Percentiles rank a stretch among this genome's conserved stretches.
Conservation (phyloP, 2,113 vertebrate species). For the Indicator maculatus region DNA sequence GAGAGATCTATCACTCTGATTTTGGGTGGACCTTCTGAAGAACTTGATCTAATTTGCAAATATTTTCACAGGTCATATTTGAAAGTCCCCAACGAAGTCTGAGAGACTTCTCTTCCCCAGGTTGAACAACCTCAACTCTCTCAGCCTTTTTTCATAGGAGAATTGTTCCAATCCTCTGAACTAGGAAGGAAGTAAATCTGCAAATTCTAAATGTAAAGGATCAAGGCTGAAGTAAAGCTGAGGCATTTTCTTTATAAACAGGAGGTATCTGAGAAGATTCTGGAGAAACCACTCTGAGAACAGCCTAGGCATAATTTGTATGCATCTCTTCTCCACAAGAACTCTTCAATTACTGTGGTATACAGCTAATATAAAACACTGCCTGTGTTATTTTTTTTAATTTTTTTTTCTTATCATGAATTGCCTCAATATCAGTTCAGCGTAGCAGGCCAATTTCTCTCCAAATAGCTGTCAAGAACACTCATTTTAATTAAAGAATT, state of each 20-base stretch:
- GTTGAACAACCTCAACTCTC: background rate
- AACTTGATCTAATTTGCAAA: background rate
- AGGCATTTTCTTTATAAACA: background rate
- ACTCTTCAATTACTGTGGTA: background rate
- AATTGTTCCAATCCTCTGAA: background rate
- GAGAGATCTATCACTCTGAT: background rate
- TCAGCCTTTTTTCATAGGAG: background rate
- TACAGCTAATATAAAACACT: background rate
- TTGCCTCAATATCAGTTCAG: background rate
- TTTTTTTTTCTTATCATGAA: background rate
- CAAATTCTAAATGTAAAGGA: background rate
- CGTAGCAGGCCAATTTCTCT: background rate
- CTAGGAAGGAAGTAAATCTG: background rate
- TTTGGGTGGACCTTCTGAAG: background rate
- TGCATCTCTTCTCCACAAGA: background rate
- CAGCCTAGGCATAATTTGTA: background rate
- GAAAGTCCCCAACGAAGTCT: background rate
- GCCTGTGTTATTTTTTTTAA: background rate
- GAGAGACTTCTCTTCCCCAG: background rate
- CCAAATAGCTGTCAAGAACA: background rate
- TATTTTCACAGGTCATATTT: background rate
- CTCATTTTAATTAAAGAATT: background rate
- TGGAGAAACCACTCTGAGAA: background rate
- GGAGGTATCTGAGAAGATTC: background rate
- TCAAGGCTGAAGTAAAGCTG: background rate